Evolutionary conservation across 2,888 invertebrate species (phyloP).

Genomic region (Petrophora chlorosata): DNA sequence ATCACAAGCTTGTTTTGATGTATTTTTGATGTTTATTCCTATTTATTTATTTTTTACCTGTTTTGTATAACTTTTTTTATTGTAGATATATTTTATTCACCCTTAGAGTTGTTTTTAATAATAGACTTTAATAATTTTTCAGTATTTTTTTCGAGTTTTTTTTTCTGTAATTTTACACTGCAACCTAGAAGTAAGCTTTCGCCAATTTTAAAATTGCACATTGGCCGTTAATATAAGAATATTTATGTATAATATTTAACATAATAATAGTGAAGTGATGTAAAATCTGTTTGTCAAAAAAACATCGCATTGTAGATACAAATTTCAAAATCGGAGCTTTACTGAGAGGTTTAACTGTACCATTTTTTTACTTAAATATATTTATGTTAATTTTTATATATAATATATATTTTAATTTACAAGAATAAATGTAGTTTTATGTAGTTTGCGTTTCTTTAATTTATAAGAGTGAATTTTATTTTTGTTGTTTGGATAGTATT

Average conservation of each 20-base stretch:
- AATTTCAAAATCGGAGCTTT: conserved; percentile 59
- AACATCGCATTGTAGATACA: conserved; percentile 55
- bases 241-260: conserved; percentile 60
- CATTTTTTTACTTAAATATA: conserved; percentile 40
- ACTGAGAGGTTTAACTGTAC: conserved; percentile 28
- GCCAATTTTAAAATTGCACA: conserved; percentile 58
- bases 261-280: conserved; percentile 31
- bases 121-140: conserved; percentile 49
- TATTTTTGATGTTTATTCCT: conserved; percentile 74
- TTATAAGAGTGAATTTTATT: conserved; percentile 24
- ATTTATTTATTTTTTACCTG: conserved; percentile 45
- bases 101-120: conserved; percentile 39
- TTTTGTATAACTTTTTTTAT: conserved; percentile 72
- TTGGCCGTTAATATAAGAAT: conserved; percentile 55
- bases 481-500: conserved; percentile 28
- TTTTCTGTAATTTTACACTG: conserved; percentile 66
- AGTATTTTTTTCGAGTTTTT: conserved; percentile 50
- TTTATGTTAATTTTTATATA: conserved; percentile 57
- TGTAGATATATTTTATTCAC: conserved; percentile 14
- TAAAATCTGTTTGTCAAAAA: conserved; percentile 9
- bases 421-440: conserved; percentile 51
- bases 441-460: conserved; percentile 26
- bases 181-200: conserved; percentile 44
- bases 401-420: conserved; percentile 66
- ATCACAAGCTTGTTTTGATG: conserved; percentile 66